A percentile compares a stretch with the other conserved stretches of the same genome.
Conservation (phyloP, 2,888 invertebrate species). For the Plagodis dolabraria region DNA sequence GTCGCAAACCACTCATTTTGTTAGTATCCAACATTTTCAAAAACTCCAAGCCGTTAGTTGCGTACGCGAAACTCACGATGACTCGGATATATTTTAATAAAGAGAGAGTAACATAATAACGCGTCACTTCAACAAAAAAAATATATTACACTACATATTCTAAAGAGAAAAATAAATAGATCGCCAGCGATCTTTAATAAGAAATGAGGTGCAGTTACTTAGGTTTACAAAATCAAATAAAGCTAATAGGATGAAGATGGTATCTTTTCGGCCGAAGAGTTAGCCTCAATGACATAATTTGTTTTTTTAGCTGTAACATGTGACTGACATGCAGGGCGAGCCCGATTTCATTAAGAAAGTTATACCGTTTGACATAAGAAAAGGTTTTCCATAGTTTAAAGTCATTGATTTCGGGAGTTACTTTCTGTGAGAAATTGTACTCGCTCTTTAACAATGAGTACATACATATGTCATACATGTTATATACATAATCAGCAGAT, state of each 20-base stretch:
- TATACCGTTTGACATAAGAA: neutral
- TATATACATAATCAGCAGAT: slow-evolving; percentile 36
- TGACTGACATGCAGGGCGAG: slow-evolving; percentile 10
- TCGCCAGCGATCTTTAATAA: slow-evolving; percentile 80
- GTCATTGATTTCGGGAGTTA: neutral
- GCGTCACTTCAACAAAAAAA: slow-evolving; percentile 60
- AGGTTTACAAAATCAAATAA: slow-evolving; percentile 73
- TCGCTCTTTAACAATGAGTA: slow-evolving; percentile 32
- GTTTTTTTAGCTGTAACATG: slow-evolving; percentile 7
- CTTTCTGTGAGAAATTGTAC: slow-evolving; percentile 19
- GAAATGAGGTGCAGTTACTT: slow-evolving; percentile 74
- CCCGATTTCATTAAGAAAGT: neutral
- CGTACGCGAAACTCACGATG: slow-evolving; percentile 70
- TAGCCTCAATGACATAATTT: slow-evolving; percentile 18
- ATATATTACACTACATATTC: slow-evolving; percentile 73
- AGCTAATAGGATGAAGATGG: slow-evolving; percentile 54
- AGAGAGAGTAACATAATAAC: slow-evolving; percentile 60
- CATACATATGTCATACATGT: slow-evolving; percentile 11
- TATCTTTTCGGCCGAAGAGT: slow-evolving; percentile 55
- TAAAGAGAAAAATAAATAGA: slow-evolving; percentile 78
- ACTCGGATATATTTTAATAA: slow-evolving; percentile 52
- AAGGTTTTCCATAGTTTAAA: neutral
- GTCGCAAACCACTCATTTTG: slow-evolving; percentile 71
- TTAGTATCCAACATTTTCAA: slow-evolving; percentile 76
- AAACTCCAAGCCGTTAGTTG: slow-evolving; percentile 80